Evolutionary conservation across 2,113 vertebrate species (phyloP).

Genomic region (Cichladusa arquata): DNA sequence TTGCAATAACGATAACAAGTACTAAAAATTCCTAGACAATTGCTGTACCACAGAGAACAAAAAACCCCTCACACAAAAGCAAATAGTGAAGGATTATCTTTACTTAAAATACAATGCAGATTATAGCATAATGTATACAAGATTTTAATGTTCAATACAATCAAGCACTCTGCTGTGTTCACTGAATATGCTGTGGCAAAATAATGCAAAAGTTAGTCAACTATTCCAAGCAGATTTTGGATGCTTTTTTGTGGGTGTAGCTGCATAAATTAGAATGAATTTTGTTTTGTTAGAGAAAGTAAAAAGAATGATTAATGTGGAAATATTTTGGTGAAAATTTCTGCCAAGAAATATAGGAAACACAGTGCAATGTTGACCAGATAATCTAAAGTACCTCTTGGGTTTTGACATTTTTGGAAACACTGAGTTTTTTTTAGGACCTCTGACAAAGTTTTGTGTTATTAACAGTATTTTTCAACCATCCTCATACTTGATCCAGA

Average conservation of each 20-base stretch:
- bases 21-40: background rate
- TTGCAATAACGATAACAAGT: background rate
- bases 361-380: background rate
- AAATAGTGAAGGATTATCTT: background rate
- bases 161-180: background rate
- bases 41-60: background rate
- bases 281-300: background rate
- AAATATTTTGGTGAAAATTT: background rate
- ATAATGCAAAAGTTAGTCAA: background rate
- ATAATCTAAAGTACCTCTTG: background rate
- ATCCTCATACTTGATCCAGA: background rate
- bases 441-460: background rate
- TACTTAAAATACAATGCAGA: background rate
- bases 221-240: background rate
- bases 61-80: fast-evolving
- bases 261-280: background rate
- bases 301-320: background rate
- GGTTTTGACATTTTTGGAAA: background rate
- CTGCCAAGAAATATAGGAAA: background rate
- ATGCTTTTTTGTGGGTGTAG: background rate
- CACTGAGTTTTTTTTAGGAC: background rate
- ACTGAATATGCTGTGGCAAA: background rate
- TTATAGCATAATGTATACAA: background rate
- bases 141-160: background rate
- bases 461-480: background rate